Conservation (phyloP, 2,113 vertebrate species). For the Lycocorax pyrrhopterus region DNA sequence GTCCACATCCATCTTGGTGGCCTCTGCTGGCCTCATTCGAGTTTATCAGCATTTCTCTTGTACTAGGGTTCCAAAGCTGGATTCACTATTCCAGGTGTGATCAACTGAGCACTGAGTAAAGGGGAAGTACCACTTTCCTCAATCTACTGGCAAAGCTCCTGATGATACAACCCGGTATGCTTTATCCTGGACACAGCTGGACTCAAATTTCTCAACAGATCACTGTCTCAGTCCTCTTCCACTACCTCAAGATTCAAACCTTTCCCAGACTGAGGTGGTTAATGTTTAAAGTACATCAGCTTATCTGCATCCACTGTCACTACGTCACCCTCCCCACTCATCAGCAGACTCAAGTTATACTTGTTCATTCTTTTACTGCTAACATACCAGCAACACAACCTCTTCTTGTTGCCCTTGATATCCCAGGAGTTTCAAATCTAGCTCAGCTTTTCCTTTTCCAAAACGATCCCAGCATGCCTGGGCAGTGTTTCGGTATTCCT, state of each 20-base stretch:
- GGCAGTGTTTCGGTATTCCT: background rate
- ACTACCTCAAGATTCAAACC: background rate
- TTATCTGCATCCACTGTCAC: background rate
- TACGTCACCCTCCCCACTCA: background rate
- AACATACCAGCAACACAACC: background rate
- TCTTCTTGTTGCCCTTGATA: background rate
- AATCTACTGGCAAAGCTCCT: background rate
- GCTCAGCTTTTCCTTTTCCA: background rate
- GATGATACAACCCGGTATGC: background rate
- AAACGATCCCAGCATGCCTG: background rate
- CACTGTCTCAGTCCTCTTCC: background rate
- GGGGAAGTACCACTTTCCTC: background rate
- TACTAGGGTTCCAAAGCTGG: background rate
- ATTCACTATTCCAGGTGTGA: background rate
- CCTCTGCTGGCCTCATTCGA: background rate
- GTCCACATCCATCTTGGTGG: background rate
- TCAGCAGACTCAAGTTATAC: background rate
- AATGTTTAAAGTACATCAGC: background rate
- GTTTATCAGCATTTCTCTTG: background rate
- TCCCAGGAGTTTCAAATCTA: background rate
- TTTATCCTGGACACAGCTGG: background rate
- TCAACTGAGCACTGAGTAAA: background rate
- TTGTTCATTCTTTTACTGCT: background rate
- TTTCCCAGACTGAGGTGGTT: background rate
- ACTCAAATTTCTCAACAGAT: background rate